Conservation (phyloP, 1,140 invertebrate species). For the Sinella curviseta region DNA sequence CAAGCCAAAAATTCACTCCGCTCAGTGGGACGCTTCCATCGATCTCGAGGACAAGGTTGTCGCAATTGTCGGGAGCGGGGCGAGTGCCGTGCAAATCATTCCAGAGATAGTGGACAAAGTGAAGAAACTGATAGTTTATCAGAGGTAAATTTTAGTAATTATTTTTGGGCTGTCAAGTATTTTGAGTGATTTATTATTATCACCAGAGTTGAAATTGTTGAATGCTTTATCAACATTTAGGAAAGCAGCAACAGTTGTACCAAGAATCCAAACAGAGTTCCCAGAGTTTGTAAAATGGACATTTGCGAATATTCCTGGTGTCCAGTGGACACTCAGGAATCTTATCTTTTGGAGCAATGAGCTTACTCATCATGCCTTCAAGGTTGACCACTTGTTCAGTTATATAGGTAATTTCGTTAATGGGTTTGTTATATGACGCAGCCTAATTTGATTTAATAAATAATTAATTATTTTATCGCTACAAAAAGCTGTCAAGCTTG, state of each 20-base stretch:
- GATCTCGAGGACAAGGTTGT: constrained; percentile 34
- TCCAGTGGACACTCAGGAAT: background rate
- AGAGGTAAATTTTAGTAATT: constrained; percentile 21
- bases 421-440: no score
- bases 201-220: background rate
- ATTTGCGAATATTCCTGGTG: constrained; percentile 5
- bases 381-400: no score
- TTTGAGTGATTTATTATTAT: background rate
- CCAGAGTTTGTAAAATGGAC: background rate
- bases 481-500: constrained; percentile 3
- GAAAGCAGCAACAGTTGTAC: constrained; percentile 26
- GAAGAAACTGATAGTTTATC: constrained; percentile 36
- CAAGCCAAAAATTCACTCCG: constrained; percentile 29
- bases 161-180: background rate
- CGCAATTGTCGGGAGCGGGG: constrained; percentile 38
- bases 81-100: constrained; percentile 38
- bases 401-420: no score
- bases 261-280: constrained; percentile 23
- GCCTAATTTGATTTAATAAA: no score
- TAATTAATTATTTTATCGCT: no score
- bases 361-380: background rate
- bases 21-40: constrained; percentile 27
- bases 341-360: constrained; percentile 5
- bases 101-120: constrained; percentile 35
- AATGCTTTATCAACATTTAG: no score